phyloP scores from a whole-genome alignment of 2,888 invertebrate genomes.

The Lysandra bellargus region DNA sequence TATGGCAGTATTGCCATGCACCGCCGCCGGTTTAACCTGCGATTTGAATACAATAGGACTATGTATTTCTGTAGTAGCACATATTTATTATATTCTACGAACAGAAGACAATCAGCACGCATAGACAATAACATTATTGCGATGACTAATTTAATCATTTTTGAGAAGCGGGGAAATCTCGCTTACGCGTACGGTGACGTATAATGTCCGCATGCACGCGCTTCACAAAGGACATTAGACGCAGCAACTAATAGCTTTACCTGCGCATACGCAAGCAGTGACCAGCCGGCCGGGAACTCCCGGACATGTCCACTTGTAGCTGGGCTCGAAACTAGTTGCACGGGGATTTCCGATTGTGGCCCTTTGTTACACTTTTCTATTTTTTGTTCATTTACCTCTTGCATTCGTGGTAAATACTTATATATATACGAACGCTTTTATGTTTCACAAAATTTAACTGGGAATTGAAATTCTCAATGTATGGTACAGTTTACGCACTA shows the following conservation, averaged over 20 bases:
- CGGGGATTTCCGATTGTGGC: background rate
- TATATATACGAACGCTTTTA: background rate
- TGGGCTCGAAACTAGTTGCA: background rate
- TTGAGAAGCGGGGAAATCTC: background rate
- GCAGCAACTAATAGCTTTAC: background rate
- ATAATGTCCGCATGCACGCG: background rate
- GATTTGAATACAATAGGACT: slow-evolving; percentile 3
- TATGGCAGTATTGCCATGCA: background rate
- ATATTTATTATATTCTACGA: background rate
- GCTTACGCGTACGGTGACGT: background rate
- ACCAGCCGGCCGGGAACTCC: slow-evolving; percentile 25
- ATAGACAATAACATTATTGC: background rate
- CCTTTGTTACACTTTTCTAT: background rate
- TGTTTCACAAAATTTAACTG: background rate
- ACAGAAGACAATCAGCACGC: background rate
- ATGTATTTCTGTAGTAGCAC: background rate
- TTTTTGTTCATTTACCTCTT: background rate
- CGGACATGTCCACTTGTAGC: background rate
- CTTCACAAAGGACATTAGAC: background rate
- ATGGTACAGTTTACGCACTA: too few relatives aligned
- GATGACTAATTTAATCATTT: background rate
- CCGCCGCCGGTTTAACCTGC: background rate
- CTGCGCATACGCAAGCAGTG: background rate
- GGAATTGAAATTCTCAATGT: background rate
- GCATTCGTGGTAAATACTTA: background rate